Evolutionary conservation across 2,797 vertebrate genomes (phyloP), one percentile per base, ranked within the genome.

Genomic region (Poeciliopsis presidionis): DNA sequence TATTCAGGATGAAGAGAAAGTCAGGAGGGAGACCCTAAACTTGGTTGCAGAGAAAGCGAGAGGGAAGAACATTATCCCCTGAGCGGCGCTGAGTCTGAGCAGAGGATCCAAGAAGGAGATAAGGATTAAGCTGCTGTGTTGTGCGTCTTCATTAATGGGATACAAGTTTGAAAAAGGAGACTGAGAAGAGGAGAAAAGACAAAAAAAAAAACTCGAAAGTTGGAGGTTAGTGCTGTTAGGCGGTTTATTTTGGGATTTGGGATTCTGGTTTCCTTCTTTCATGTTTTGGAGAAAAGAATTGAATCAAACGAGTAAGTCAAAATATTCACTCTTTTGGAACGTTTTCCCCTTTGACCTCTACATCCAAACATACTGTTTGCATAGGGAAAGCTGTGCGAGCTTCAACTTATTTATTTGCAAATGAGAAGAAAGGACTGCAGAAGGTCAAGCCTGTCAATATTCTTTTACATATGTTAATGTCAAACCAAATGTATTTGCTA

Each of bases 1-100:
- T 87, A 80, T 92, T 87, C 87, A 83, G 90, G 90, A 84, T 25
- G 72, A 81, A 80, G 79, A 88, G 73, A 74, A 83, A 89, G 80
- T 79, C 65, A 36, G 87, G 46, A 76, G 81, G 76, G 84, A 76
- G 84, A 88, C 86, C 86, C 82, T 80, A 84, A 89, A 91, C 85
- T 88, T 89, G 85, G 86, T 82, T 74, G 78, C 78, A 71, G 74
- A 85, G 81, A 75, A 78, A 47, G 84, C 77, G 65, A n/a, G 18
- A 76, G 67, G 82, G 76, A 71, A 46, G 65, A 30, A 61, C 47
- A 73, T 84, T 88, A 79, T 86, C 81, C 70, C 72, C 76, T 3
- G 20, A 83, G 81, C 4, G 14, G 75, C 76, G 65, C 55, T 18
- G 79, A 43, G 65, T 39, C 65, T 69, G 65, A 45, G 81, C 86